phyloP scores from a whole-genome alignment of 2,797 vertebrate genomes.

The Ceyx erithaca region DNA sequence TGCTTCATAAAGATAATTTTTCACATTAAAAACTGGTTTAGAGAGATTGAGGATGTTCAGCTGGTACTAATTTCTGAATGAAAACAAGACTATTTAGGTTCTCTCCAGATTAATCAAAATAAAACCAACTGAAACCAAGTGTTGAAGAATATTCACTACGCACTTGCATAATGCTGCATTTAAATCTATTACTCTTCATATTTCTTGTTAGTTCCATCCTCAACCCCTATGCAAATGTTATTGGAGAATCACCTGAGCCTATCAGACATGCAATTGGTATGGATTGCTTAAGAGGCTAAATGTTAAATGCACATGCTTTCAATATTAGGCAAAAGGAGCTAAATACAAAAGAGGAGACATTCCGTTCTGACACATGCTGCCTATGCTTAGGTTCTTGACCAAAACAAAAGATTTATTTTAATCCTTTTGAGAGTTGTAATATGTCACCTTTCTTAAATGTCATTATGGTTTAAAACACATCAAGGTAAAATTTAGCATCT shows the following conservation, averaged over 20 bases:
- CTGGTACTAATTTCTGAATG: slow-evolving; percentile 24
- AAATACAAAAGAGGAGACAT: neutral
- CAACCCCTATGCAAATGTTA: accelerated
- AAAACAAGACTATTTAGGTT: neutral
- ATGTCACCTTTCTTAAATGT: slow-evolving; percentile 9
- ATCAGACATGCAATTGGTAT: neutral
- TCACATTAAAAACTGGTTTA: slow-evolving; percentile 39
- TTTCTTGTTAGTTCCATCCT: neutral
- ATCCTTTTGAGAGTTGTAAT: neutral
- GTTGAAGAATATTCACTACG: neutral
- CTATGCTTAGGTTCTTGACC: neutral
- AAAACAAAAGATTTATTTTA: slow-evolving; percentile 25
- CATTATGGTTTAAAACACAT: neutral
- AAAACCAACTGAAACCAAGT: slow-evolving; percentile 3
- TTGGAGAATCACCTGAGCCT: neutral
- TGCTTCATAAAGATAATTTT: slow-evolving; percentile 31
- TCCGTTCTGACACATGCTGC: neutral
- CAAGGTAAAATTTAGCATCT: neutral
- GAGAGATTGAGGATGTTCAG: neutral
- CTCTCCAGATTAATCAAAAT: neutral
- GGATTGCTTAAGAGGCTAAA: neutral
- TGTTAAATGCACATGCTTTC: neutral
- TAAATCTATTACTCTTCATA: neutral
- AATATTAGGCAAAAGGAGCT: neutral
- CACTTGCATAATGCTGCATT: neutral